These are phyloP conservation scores for Drosophila repletoides DNA, from an alignment of 1,140 invertebrate genomes.

Conservation along the genomic window DNA sequence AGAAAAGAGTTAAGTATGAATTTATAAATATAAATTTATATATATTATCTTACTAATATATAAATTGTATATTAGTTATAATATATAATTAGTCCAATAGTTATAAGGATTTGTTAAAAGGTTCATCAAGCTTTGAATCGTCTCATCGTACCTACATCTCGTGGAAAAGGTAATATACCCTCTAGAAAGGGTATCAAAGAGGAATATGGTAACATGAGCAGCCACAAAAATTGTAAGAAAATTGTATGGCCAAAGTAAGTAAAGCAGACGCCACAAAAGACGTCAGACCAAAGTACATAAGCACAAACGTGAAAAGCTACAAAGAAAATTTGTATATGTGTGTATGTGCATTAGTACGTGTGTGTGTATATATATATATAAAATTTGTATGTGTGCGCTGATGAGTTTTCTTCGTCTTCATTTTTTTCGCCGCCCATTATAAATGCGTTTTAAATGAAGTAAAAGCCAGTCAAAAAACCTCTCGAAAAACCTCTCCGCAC, in stretches of 20 bases:
- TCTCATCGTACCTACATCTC: no score
- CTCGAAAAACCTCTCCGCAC: constrained; percentile 27
- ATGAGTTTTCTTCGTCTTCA: constrained; percentile 64
- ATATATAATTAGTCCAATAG: no score
- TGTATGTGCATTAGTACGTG: constrained; percentile 55
- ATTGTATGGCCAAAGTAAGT: constrained; percentile 73
- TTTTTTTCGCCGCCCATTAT: constrained; percentile 66
- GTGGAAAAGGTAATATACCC: no score
- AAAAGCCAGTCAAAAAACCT: constrained; percentile 72
- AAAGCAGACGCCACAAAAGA: constrained; percentile 71
- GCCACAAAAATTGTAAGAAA: constrained; percentile 73
- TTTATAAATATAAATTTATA: no score
- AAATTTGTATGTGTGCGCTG: constrained; percentile 44
- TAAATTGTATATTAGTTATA: no score
- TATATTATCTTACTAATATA: no score
- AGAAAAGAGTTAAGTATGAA: no score
- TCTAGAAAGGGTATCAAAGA: neutral
- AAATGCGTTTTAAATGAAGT: constrained; percentile 81
- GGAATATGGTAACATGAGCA: constrained; percentile 42
- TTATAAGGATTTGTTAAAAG: no score
- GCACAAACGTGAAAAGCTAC: constrained; percentile 78
- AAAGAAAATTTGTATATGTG: constrained; percentile 78
- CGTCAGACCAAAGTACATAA: constrained; percentile 43
- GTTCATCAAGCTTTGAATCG: no score
- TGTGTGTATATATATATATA: constrained; percentile 1